A percentile compares a stretch with the other conserved stretches of the same genome.
phyloP scores from a whole-genome alignment of 2,113 vertebrate species.

The Myanophis thanlyinensis region DNA sequence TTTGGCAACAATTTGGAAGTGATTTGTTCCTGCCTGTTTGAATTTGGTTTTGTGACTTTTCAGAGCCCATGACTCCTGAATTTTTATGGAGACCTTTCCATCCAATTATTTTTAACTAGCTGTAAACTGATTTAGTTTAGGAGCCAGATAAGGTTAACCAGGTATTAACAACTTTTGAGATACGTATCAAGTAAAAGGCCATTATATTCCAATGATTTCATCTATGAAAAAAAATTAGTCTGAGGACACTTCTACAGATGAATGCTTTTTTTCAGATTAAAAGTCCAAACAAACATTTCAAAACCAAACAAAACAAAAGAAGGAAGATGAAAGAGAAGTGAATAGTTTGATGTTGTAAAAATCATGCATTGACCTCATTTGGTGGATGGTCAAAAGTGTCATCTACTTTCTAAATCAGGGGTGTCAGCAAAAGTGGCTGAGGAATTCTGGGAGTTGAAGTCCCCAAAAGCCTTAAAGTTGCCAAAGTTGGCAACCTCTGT shows the following conservation, averaged over 20 bases:
- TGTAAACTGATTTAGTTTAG: background rate
- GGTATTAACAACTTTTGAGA: background rate
- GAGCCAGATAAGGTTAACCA: background rate
- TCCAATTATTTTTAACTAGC: background rate
- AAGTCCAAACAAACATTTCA: background rate
- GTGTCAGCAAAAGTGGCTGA: too few species aligned
- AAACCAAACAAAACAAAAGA: background rate
- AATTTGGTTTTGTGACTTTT: background rate
- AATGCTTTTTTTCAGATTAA: background rate
- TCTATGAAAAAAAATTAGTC: background rate
- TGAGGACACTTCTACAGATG: background rate
- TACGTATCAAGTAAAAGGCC: background rate
- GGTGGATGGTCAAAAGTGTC: background rate
- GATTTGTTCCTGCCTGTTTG: background rate
- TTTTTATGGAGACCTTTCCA: background rate
- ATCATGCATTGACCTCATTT: background rate
- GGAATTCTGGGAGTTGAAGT: too few species aligned
- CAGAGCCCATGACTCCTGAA: background rate
- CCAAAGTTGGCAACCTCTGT: too few species aligned
- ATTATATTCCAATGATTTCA: background rate
- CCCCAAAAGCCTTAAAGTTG: too few species aligned
- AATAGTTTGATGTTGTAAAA: background rate
- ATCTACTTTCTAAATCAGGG: background rate
- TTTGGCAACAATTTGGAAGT: background rate
- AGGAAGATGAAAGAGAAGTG: background rate